A percentile compares a stretch with the other conserved stretches of the same genome.
Evolutionary conservation across 2,113 vertebrate genomes (phyloP).

Genomic region (Macquaria ambigua): DNA sequence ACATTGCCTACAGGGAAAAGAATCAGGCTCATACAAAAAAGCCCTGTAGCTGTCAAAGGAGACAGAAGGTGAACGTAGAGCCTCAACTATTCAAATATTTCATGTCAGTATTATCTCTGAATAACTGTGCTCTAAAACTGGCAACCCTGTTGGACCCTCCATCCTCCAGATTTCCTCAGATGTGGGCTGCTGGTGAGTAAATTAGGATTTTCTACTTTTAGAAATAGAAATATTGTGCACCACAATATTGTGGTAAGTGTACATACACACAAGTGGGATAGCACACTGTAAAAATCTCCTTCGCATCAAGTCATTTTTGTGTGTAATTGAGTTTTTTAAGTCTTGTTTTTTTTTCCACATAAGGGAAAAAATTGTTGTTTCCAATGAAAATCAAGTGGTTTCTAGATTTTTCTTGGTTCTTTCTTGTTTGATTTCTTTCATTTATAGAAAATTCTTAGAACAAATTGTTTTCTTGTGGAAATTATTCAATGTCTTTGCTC

Average conservation of each 20-base stretch:
- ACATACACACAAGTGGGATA: not conserved
- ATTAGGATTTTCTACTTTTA: slow-evolving; percentile 28
- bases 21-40: not conserved
- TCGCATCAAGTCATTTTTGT: no score
- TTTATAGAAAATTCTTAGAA: not conserved
- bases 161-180: slow-evolving; percentile 6
- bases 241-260: not conserved
- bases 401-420: not conserved
- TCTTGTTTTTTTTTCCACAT: not conserved
- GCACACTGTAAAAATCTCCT: not conserved
- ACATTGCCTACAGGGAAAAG: not conserved
- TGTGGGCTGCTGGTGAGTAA: not conserved
- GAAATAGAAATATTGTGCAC: slow-evolving; percentile 1
- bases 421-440: not conserved
- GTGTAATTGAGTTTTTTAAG: not conserved
- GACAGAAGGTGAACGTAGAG: slow-evolving; percentile 23
- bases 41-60: not conserved
- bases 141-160: slow-evolving; percentile 5
- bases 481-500: not conserved
- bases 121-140: slow-evolving; percentile 64
- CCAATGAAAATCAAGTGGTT: not conserved
- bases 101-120: slow-evolving; percentile 59
- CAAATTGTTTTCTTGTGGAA: not conserved
- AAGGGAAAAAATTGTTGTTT: not conserved
- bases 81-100: slow-evolving; percentile 64